Percentiles rank a stretch among this genome's conserved stretches.
Evolutionary conservation across 2,888 invertebrate genomes (phyloP).

Genomic region (Chorisops tibialis): DNA sequence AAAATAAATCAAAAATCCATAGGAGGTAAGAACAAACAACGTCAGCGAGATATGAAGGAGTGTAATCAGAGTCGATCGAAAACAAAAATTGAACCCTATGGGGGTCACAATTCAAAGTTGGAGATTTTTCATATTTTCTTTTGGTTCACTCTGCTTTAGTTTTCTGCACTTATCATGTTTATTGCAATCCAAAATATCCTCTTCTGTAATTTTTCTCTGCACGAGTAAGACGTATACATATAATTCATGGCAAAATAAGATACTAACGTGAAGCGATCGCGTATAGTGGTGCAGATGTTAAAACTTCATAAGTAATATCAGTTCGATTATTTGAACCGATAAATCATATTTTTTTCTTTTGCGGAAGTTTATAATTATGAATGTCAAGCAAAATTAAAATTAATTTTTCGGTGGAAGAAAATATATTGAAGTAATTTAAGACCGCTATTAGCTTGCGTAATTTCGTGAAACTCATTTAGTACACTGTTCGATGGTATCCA

Average conservation of each 20-base stretch:
- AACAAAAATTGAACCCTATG: constrained; percentile 33
- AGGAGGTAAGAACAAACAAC: constrained; percentile 29
- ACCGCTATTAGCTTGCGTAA: too few relatives aligned
- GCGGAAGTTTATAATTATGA: constrained; percentile 16
- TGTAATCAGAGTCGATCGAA: constrained; percentile 30
- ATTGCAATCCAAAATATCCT: background rate
- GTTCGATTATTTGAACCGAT: constrained; percentile 15
- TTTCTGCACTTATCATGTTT: background rate
- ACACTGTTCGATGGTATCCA: too few relatives aligned
- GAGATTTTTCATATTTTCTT: too few relatives aligned
- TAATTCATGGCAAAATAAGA: constrained; percentile 16
- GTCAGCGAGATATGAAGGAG: constrained; percentile 16
- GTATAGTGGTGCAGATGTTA: background rate
- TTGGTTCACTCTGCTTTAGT: background rate
- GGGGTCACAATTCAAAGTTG: constrained; percentile 27
- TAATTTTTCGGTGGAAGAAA: too few relatives aligned
- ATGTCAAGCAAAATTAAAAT: constrained; percentile 18
- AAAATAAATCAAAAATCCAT: constrained; percentile 20
- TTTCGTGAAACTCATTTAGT: too few relatives aligned
- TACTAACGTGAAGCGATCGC: constrained; percentile 7
- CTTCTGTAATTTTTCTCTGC: too few relatives aligned
- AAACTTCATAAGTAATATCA: constrained; percentile 7
- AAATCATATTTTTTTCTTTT: constrained; percentile 8
- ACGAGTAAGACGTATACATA: background rate
- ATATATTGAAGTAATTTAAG: too few relatives aligned